These are phyloP conservation scores for Gouania willdenowi DNA, from an alignment of 2,797 vertebrate genomes.

Conservation along the genomic window DNA sequence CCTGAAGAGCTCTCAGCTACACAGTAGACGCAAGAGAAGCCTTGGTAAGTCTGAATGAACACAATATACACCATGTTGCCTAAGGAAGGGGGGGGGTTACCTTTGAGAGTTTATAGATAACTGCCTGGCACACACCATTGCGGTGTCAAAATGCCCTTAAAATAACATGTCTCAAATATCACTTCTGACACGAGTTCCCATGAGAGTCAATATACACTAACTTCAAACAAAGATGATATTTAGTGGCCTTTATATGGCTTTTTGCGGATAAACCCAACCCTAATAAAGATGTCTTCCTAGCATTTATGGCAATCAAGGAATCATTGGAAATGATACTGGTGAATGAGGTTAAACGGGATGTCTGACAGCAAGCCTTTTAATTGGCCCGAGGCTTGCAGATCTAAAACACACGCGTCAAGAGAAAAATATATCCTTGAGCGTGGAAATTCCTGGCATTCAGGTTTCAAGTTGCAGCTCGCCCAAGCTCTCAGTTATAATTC, in stretches of 20 bases:
- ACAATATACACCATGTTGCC: background rate
- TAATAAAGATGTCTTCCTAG: conserved; percentile 56
- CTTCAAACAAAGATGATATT: conserved; percentile 52
- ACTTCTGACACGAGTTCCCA: conserved; percentile 28
- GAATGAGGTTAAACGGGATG: conserved; percentile 45
- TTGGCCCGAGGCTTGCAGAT: conserved; percentile 57
- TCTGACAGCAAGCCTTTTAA: conserved; percentile 60
- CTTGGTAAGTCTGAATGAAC: conserved; percentile 78
- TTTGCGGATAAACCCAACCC: conserved; percentile 41
- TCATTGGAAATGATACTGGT: conserved; percentile 44
- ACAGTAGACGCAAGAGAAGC: conserved; percentile 88
- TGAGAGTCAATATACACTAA: conserved; percentile 48
- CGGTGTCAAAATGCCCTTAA: conserved; percentile 20
- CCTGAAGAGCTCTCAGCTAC: conserved; percentile 84
- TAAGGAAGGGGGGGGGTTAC: conserved; percentile 25
- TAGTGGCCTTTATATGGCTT: conserved; percentile 54
- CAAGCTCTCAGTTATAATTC: conserved; percentile 68
- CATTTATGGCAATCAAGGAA: conserved; percentile 56
- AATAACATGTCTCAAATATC: conserved; percentile 29
- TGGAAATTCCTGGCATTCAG: conserved; percentile 89
- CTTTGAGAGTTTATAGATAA: conserved; percentile 12
- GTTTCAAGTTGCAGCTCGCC: conserved; percentile 81
- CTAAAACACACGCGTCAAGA: conserved; percentile 60
- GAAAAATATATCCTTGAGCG: conserved; percentile 70
- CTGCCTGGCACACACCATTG: conserved; percentile 9